Evolutionary conservation across 2,113 vertebrate genomes (phyloP).

Genomic region (Hyperoodon ampullatus): DNA sequence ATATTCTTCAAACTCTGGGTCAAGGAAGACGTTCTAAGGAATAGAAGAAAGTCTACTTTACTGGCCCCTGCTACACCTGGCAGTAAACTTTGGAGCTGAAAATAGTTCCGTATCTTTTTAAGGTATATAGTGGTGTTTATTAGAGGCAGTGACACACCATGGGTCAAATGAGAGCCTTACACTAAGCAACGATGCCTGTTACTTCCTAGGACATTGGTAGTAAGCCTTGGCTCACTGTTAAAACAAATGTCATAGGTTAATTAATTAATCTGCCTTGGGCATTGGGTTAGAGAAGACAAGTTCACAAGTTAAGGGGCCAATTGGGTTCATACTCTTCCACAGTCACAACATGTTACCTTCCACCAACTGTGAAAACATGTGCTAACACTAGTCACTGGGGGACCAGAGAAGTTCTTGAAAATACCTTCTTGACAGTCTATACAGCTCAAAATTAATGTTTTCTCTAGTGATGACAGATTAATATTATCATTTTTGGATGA

Average conservation of each 20-base stretch:
- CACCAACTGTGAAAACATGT: neutral
- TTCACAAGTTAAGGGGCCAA: neutral
- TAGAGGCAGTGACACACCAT: neutral
- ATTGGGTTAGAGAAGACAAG: neutral
- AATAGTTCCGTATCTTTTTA: neutral
- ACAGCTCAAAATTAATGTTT: neutral
- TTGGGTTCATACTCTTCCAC: neutral
- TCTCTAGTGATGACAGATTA: neutral
- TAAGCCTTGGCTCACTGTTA: neutral
- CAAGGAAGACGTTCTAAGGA: neutral
- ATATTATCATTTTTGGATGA: neutral
- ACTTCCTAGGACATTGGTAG: neutral
- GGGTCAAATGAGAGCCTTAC: neutral
- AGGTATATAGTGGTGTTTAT: neutral
- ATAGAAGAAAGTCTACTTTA: neutral
- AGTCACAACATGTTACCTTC: neutral
- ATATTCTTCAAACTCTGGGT: neutral
- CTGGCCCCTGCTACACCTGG: neutral
- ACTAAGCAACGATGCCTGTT: neutral
- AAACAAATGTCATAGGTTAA: neutral
- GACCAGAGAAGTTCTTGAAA: neutral
- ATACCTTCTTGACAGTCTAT: neutral
- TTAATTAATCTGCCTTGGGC: neutral
- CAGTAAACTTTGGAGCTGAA: neutral
- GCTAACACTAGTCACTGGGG: neutral